Evolutionary conservation across 2,797 vertebrate genomes (phyloP).

Genomic region (Danio tinwini): DNA sequence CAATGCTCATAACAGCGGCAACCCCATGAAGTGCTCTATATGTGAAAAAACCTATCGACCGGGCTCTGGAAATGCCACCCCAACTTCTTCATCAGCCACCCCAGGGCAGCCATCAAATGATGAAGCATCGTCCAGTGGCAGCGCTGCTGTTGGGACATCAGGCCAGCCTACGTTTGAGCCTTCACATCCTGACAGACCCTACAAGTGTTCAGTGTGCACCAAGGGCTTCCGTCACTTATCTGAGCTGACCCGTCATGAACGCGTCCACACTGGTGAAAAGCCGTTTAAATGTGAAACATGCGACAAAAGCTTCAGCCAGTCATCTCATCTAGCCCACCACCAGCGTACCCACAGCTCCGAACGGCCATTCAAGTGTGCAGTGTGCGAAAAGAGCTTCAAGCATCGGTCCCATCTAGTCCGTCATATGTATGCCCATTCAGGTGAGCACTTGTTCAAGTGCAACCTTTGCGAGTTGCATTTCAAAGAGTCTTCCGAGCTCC

Average conservation of each 20-base stretch:
- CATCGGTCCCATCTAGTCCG: conserved; percentile 97
- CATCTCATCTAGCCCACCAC: conserved; percentile 95
- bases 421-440: conserved; percentile 97
- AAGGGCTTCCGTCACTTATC: conserved; percentile 98
- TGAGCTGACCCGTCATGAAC: conserved; percentile 92
- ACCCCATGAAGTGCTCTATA: conserved; percentile 95
- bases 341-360: conserved; percentile 97
- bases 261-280: conserved; percentile 96
- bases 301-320: conserved; percentile 98
- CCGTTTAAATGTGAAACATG: conserved; percentile 97
- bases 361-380: conserved; percentile 94
- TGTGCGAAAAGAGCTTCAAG: conserved; percentile 98
- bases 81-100: conserved; percentile 70
- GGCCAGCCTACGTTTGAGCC: conserved; percentile 74
- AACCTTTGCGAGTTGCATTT: conserved; percentile 95
- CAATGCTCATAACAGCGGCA: conserved; percentile 88
- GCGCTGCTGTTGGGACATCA: conserved; percentile 62
- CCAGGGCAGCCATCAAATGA: conserved; percentile 73
- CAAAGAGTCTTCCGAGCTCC: conserved; percentile 94
- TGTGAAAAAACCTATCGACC: conserved; percentile 97
- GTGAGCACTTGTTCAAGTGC: conserved; percentile 96
- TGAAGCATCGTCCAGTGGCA: conserved; percentile 73
- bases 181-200: conserved; percentile 87
- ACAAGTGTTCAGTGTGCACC: conserved; percentile 95
- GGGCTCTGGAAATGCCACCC: conserved; percentile 75